phyloP scores from a whole-genome alignment of 2,888 invertebrate species.

The Hydraecia micacea region DNA sequence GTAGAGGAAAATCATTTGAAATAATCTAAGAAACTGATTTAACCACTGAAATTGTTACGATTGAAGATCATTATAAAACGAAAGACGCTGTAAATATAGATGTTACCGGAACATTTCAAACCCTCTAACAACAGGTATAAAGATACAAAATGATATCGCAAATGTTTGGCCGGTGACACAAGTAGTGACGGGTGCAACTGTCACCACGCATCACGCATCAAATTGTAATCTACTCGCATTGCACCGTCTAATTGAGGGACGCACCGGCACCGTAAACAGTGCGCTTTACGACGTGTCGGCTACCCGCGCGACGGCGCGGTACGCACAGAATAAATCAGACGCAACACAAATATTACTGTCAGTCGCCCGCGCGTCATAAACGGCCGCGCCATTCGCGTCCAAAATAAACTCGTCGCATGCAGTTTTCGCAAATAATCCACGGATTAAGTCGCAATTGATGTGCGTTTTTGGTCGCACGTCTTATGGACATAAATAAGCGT shows the following conservation, averaged over 20 bases:
- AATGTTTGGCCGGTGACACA: conserved; percentile 45
- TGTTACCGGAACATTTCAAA: conserved; percentile 37
- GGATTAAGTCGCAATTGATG: conserved; percentile 85
- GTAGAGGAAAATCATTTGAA: not conserved
- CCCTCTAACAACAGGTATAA: conserved; percentile 53
- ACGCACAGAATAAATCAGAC: conserved; percentile 83
- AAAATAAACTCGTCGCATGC: conserved; percentile 77
- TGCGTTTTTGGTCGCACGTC: conserved; percentile 78
- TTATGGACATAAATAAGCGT: conserved; percentile 81
- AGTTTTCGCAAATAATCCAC: conserved; percentile 81
- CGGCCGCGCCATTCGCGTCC: conserved; percentile 69
- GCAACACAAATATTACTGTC: conserved; percentile 84
- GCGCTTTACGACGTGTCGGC: conserved; percentile 78
- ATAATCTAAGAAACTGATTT: conserved; percentile 4
- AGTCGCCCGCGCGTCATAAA: conserved; percentile 81
- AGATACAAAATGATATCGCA: conserved; percentile 45
- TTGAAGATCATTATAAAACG: conserved; percentile 2
- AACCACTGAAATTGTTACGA: not conserved
- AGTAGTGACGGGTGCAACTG: conserved; percentile 54
- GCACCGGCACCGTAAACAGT: conserved; percentile 73
- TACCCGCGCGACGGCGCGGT: conserved; percentile 65
- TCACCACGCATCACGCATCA: conserved; percentile 64
- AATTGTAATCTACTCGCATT: conserved; percentile 66
- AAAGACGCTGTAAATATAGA: conserved; percentile 10
- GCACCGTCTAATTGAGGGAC: conserved; percentile 77